A percentile compares a stretch with the other conserved stretches of the same genome.
phyloP scores from a whole-genome alignment of 2,797 vertebrate genomes.

The Acanthurus tractus region DNA sequence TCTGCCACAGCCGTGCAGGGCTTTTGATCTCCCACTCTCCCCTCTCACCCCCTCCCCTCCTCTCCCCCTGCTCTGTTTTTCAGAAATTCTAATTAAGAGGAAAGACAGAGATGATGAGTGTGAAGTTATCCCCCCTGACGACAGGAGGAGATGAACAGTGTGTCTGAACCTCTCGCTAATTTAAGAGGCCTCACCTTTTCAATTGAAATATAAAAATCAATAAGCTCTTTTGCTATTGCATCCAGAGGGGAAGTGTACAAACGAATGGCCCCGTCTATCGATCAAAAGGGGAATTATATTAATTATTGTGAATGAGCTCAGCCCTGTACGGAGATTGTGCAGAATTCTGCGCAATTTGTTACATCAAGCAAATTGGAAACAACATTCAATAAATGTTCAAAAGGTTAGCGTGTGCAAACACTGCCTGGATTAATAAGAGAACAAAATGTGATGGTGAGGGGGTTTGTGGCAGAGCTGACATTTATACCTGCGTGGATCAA shows the following conservation, averaged over 20 bases:
- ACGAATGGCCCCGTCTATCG: slow-evolving; percentile 71
- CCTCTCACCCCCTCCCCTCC: slow-evolving; percentile 4
- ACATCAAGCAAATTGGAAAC: slow-evolving; percentile 65
- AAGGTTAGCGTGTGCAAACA: slow-evolving; percentile 64
- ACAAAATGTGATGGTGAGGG: slow-evolving; percentile 26
- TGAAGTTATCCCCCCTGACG: slow-evolving; percentile 21
- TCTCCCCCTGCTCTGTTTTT: slow-evolving; percentile 51
- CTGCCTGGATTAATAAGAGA: slow-evolving; percentile 36
- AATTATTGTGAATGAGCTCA: slow-evolving; percentile 76
- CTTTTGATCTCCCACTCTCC: slow-evolving; percentile 74
- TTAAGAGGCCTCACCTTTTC: slow-evolving; percentile 79
- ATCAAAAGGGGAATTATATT: slow-evolving; percentile 77
- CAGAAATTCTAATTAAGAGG: slow-evolving; percentile 74
- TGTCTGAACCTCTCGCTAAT: slow-evolving; percentile 59
- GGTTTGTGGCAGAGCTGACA: slow-evolving; percentile 48
- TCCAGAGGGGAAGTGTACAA: slow-evolving; percentile 54
- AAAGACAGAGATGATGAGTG: slow-evolving; percentile 64
- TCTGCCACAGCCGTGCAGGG: slow-evolving; percentile 62
- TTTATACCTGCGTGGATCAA: slow-evolving; percentile 49
- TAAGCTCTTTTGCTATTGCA: slow-evolving; percentile 55
- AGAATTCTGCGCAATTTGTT: slow-evolving; percentile 63
- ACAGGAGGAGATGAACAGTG: slow-evolving; percentile 46
- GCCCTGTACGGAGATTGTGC: slow-evolving; percentile 43
- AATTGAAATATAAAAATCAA: slow-evolving; percentile 78
- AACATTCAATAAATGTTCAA: slow-evolving; percentile 43